These are phyloP conservation scores for Phoeniculus purpureus DNA, from an alignment of 2,797 vertebrate species.

Conservation along the genomic window DNA sequence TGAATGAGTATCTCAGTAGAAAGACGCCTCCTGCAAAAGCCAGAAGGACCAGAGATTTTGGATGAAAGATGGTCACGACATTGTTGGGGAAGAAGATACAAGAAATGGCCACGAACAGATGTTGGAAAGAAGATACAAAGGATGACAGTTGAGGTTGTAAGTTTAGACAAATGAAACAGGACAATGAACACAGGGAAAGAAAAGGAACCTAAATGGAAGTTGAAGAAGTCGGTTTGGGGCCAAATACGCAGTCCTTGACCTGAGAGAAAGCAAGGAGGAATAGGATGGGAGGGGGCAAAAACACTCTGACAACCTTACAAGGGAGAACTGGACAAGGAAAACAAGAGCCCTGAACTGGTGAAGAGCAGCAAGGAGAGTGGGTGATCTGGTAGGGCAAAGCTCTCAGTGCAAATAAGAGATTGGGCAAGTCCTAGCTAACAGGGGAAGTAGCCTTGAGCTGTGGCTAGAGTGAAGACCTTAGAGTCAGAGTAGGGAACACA, in stretches of 20 bases:
- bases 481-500: not conserved
- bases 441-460: not conserved
- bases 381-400: not conserved
- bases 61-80: too few relatives aligned
- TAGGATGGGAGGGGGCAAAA: not conserved
- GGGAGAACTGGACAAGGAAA: not conserved
- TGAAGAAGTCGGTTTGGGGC: not conserved
- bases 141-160: not conserved
- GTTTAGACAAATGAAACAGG: not conserved
- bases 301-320: not conserved
- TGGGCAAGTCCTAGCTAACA: not conserved
- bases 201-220: not conserved
- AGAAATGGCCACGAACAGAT: too few relatives aligned
- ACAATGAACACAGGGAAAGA: not conserved
- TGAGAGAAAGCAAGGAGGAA: not conserved
- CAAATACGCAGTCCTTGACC: not conserved
- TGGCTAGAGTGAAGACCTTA: not conserved
- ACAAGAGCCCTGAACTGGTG: not conserved
- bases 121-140: not conserved
- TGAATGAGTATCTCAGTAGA: rapidly evolving
- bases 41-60: not conserved
- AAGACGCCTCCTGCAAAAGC: not conserved
- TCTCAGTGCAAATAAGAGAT: not conserved
- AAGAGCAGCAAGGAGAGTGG: not conserved
- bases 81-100: too few relatives aligned